Percentiles rank a stretch among this genome's conserved stretches.
Conservation (phyloP, 2,888 invertebrate genomes). For the Noctua comes region DNA sequence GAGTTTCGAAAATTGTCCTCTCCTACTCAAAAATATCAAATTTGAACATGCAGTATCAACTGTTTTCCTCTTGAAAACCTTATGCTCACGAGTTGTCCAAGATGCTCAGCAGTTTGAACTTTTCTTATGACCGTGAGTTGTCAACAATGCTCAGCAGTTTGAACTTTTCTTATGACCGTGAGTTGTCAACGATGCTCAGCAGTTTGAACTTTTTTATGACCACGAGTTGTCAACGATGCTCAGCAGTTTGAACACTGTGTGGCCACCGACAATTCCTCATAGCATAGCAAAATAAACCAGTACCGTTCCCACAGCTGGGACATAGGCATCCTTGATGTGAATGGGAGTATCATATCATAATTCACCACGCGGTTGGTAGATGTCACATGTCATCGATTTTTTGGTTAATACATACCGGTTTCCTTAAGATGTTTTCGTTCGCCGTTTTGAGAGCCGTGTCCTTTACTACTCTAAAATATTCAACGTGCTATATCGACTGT, state of each 20-base stretch:
- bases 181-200: background rate
- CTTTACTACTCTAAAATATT: conserved; percentile 5
- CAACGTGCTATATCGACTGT: conserved; percentile 42
- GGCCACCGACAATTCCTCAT: background rate
- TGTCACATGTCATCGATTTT: no score
- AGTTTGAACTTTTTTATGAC: background rate
- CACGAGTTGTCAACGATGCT: background rate
- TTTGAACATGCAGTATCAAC: conserved; percentile 20
- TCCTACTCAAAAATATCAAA: background rate
- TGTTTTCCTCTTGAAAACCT: conserved; percentile 14
- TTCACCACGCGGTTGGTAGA: background rate
- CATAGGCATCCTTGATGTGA: background rate
- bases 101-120: no score
- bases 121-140: background rate
- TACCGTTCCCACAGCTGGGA: background rate
- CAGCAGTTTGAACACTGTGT: no score
- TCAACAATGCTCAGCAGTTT: background rate
- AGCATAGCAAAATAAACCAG: background rate
- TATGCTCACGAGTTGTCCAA: background rate
- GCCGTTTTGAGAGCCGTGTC: background rate
- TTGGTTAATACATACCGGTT: background rate
- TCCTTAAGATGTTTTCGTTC: background rate
- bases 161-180: background rate
- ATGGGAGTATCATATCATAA: background rate
- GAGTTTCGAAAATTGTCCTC: background rate